A percentile compares a stretch with the other conserved stretches of the same genome.
These are phyloP conservation scores for Temnothorax longispinosus DNA, from an alignment of 1,140 invertebrate species.

Conservation along the genomic window DNA sequence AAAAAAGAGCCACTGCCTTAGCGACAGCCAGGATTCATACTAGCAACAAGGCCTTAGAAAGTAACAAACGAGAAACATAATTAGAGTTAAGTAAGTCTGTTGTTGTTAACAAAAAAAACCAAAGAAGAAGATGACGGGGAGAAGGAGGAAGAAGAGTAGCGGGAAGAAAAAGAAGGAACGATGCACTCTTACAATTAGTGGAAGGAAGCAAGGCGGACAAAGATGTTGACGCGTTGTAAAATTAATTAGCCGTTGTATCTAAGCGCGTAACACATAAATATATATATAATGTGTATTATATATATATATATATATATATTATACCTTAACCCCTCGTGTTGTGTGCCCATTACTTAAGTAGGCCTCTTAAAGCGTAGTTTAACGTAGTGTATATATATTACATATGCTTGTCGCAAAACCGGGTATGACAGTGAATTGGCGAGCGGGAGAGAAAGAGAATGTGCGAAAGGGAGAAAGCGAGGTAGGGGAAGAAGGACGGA, in stretches of 20 bases:
- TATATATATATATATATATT: conserved; percentile 36
- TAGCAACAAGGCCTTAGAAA: conserved; percentile 79
- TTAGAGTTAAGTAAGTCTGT: conserved; percentile 78
- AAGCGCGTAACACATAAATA: conserved; percentile 65
- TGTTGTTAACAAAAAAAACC: conserved; percentile 76
- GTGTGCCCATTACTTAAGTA: conserved; percentile 69
- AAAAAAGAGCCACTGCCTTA: conserved; percentile 78
- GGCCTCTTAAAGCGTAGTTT: conserved; percentile 68
- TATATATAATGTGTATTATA: conserved; percentile 45
- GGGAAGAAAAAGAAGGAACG: conserved; percentile 42
- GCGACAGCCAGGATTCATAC: conserved; percentile 73
- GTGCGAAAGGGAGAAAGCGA: background rate
- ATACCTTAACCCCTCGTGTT: conserved; percentile 65
- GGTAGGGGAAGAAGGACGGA: background rate
- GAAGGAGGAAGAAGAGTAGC: background rate
- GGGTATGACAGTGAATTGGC: conserved; percentile 31
- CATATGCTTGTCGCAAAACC: conserved; percentile 66
- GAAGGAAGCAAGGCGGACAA: conserved; percentile 35
- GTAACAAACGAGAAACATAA: conserved; percentile 81
- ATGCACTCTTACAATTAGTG: conserved; percentile 48
- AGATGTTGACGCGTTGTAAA: conserved; percentile 69
- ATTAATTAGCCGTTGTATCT: conserved; percentile 72
- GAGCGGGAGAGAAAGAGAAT: background rate
- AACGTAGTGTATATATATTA: conserved; percentile 65
- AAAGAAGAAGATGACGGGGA: conserved; percentile 2